Percentiles rank a stretch among this genome's conserved stretches.
phyloP scores from a whole-genome alignment of 2,113 vertebrate species.

The Xiphias gladius region DNA sequence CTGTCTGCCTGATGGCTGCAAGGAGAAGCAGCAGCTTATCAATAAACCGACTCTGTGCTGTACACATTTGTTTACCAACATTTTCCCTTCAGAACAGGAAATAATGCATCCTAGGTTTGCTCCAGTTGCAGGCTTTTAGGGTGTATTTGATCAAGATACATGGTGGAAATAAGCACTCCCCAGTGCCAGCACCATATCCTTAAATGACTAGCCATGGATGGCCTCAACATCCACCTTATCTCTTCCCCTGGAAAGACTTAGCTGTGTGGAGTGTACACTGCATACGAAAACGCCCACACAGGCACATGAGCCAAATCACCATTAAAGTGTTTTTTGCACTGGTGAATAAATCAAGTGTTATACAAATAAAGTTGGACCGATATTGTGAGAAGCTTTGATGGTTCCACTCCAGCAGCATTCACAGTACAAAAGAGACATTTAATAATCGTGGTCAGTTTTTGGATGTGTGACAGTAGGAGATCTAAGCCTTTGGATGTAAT shows the following conservation, averaged over 20 bases:
- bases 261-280: constrained; percentile 64
- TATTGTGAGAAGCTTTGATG: constrained; percentile 44
- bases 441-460: constrained; percentile 50
- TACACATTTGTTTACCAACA: constrained; percentile 9
- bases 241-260: constrained; percentile 69
- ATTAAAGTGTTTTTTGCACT: constrained; percentile 67
- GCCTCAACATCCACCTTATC: constrained; percentile 70
- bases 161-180: constrained; percentile 31
- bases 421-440: constrained; percentile 52
- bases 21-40: constrained; percentile 36
- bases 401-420: constrained; percentile 47
- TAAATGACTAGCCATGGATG: constrained; percentile 60
- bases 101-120: background rate
- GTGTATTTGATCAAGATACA: background rate
- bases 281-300: constrained; percentile 80
- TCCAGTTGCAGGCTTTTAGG: background rate
- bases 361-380: constrained; percentile 57
- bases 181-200: constrained; percentile 36
- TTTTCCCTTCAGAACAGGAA: constrained; percentile 1
- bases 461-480: constrained; percentile 58
- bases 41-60: constrained; percentile 24
- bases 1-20: constrained; percentile 42
- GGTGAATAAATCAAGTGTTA: constrained; percentile 71
- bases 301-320: constrained; percentile 78
- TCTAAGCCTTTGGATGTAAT: constrained; percentile 38